Conservation (phyloP, 1,140 invertebrate genomes). For the Melanaphis sacchari region DNA sequence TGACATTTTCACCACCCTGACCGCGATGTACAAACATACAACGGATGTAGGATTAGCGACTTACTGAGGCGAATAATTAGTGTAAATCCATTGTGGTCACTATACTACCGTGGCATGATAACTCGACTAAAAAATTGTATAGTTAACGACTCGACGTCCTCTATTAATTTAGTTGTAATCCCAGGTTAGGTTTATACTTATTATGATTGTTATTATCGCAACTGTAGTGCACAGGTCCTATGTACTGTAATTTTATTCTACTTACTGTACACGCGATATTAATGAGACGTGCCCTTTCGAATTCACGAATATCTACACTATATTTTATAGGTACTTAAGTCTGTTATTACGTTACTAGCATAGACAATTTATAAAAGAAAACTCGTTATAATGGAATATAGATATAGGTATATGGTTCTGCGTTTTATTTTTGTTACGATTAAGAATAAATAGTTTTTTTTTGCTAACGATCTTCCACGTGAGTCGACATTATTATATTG, state of each 20-base stretch:
- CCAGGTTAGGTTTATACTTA: not conserved
- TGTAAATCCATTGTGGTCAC: not conserved
- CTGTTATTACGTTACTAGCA: not conserved
- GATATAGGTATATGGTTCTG: not conserved
- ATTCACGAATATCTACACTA: not conserved
- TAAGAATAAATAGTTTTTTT: not conserved
- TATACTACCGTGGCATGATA: not conserved
- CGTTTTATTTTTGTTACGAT: not conserved
- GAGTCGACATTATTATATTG: constrained; percentile 3
- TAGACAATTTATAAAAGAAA: not conserved
- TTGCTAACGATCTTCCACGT: not conserved
- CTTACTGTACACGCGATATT: not conserved
- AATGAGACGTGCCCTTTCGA: not conserved
- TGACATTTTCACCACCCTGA: not conserved
- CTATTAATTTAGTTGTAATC: not conserved
- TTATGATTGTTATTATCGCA: not conserved
- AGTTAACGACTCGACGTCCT: not conserved
- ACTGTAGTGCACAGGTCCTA: not conserved
- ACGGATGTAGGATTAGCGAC: not conserved
- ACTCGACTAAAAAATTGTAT: not conserved
- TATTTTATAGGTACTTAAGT: not conserved
- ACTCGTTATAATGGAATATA: not conserved
- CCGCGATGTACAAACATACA: too few relatives aligned
- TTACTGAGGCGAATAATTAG: not conserved
- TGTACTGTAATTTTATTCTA: not conserved